A percentile compares a stretch with the other conserved stretches of the same genome.
phyloP scores from a whole-genome alignment of 2,888 invertebrate genomes.

The Cryptus armator region DNA sequence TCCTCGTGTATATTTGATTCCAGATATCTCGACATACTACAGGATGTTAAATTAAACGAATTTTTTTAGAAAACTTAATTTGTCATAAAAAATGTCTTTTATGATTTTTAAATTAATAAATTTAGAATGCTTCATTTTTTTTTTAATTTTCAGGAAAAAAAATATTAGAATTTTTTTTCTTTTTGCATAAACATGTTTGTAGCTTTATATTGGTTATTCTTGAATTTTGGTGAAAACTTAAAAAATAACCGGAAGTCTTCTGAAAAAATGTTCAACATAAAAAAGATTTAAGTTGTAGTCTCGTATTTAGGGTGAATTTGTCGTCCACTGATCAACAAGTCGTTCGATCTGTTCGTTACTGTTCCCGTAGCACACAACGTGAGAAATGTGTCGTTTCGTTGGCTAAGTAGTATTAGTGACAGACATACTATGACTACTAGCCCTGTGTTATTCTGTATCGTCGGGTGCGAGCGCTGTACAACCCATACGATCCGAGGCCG shows the following conservation, averaged over 20 bases:
- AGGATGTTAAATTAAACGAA: too few species aligned
- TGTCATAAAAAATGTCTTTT: too few species aligned
- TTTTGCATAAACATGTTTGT: too few species aligned
- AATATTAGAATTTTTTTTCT: too few species aligned
- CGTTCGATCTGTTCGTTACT: constrained; percentile 62
- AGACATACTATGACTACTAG: neutral
- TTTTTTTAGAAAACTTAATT: too few species aligned
- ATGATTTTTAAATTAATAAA: too few species aligned
- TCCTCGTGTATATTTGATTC: too few species aligned
- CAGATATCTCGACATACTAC: too few species aligned
- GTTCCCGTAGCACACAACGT: constrained; percentile 8
- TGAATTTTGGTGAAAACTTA: too few species aligned
- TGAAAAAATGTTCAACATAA: neutral
- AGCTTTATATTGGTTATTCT: too few species aligned
- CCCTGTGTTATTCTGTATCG: neutral
- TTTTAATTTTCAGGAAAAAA: too few species aligned
- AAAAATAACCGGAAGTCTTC: neutral
- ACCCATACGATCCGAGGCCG: constrained; percentile 46
- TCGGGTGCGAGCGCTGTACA: constrained; percentile 36
- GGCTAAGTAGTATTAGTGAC: constrained; percentile 49
- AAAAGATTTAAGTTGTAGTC: neutral
- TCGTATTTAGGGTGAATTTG: constrained; percentile 8
- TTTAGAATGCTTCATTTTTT: too few species aligned
- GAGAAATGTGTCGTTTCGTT: constrained; percentile 56
- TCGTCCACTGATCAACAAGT: constrained; percentile 73